Evolutionary conservation across 2,888 invertebrate genomes (phyloP), one percentile per base, ranked within the genome.

Genomic region (Agelastica alni): DNA sequence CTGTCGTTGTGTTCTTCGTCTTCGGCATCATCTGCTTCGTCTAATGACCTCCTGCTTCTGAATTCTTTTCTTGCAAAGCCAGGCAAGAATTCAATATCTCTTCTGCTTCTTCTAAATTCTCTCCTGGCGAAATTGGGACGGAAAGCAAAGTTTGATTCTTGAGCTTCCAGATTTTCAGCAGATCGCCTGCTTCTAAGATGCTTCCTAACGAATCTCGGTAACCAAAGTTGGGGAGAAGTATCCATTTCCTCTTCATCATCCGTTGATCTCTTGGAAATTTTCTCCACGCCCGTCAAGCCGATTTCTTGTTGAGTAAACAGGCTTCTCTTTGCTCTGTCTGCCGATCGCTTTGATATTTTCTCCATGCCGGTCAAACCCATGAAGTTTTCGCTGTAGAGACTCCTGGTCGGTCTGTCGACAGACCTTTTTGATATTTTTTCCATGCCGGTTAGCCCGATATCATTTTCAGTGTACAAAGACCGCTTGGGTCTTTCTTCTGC

Each of bases 361-460:
- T 59, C 59, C 10, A 43, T 22, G 1, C 56, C 60, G 9, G 56
- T 56, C 13, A 58, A 28, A 7, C 34, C 22, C 16, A 51, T 14
- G 3, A 7, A 6, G 22, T 36, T 17, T 37, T 57, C 46, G 3
- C 41, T 43, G 28, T 49, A 43, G 6, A 59, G 22, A 3, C 46
- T 46, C 34, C 59, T 44, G 10, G 47, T 55, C 7, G 30, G 16
- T 26, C 34, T 36, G 9, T 51, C 28, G 7, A 32, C 49, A 16
- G 53, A 56, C 30, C 59, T 30, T 39, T 58, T 60, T 14, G 58
- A 56, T 7, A 60, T 58, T 18, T 46, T 56, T 46, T 61, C 61
- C 6, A 48, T 30, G 4, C 58, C 61, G 12, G 61, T 54, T 20
- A 61, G 32, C 6, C 37, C 43, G 20, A 51, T 28, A 3, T 28